phyloP scores from a whole-genome alignment of 1,140 invertebrate genomes.

The Eufriesea mexicana region DNA sequence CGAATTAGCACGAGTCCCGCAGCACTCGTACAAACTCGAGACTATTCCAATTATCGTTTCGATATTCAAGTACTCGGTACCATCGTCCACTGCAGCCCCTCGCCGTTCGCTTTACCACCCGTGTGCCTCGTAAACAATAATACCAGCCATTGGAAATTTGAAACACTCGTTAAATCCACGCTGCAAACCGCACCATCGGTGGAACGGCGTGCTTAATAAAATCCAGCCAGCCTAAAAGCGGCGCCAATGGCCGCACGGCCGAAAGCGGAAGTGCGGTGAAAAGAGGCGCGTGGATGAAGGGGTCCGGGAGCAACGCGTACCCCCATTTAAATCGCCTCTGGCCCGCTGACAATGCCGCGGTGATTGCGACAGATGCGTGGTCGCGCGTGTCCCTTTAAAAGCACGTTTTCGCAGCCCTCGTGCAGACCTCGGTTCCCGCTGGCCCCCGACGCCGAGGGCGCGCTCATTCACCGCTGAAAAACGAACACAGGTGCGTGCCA shows the following conservation, averaged over 20 bases:
- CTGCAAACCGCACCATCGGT: not conserved
- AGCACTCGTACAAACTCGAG: not conserved
- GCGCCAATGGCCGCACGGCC: conserved; percentile 17
- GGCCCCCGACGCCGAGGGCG: conserved; percentile 18
- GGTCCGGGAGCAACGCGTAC: conserved; percentile 15
- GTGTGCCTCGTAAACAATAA: not conserved
- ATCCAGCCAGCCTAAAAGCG: not conserved
- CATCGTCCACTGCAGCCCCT: no score
- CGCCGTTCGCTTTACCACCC: no score
- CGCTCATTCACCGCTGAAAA: conserved; percentile 61
- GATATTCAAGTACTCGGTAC: not conserved
- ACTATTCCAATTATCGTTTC: not conserved
- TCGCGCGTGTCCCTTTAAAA: conserved; percentile 64
- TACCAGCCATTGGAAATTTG: not conserved
- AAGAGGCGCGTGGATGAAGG: conserved; percentile 9
- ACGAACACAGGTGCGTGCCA: conserved; percentile 69
- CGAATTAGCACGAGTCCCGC: not conserved
- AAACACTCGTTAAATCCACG: not conserved
- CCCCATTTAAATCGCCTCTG: conserved; percentile 61
- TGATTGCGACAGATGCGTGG: conserved; percentile 70
- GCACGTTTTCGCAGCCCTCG: conserved; percentile 63
- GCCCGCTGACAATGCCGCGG: conserved; percentile 62
- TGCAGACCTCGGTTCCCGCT: conserved; percentile 35
- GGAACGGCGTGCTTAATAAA: not conserved
- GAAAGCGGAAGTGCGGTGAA: conserved; percentile 19